Evolutionary conservation across 2,888 invertebrate species (phyloP).

Genomic region (Stratiomys singularior): DNA sequence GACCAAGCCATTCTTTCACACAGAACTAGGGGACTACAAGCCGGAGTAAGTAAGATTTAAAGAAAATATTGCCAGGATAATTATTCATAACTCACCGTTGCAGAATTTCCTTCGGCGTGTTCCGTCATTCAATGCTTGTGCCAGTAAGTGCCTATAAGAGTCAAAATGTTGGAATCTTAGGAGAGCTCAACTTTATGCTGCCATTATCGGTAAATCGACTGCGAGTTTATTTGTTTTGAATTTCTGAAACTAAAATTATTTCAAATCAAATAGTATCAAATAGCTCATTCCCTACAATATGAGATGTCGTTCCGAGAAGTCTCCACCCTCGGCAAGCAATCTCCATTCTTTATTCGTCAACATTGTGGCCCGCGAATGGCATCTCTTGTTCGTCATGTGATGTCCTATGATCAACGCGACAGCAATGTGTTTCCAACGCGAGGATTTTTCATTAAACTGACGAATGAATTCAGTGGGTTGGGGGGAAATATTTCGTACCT

Average conservation of each 20-base stretch:
- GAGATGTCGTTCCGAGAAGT: constrained; percentile 87
- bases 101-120: constrained; percentile 78
- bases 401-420: constrained; percentile 83
- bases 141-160: constrained; percentile 76
- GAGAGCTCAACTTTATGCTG: constrained; percentile 80
- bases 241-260: constrained; percentile 5
- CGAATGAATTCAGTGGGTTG: constrained; percentile 83
- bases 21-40: constrained; percentile 67
- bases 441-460: constrained; percentile 77
- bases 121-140: constrained; percentile 70
- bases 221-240: constrained; percentile 51
- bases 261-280: constrained; percentile 57
- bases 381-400: constrained; percentile 84
- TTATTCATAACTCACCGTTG: background rate
- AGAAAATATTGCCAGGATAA: background rate
- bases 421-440: constrained; percentile 80
- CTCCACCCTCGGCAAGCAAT: constrained; percentile 75
- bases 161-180: constrained; percentile 78
- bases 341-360: constrained; percentile 87
- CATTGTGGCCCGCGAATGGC: constrained; percentile 87
- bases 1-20: constrained; percentile 85
- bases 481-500: constrained; percentile 94
- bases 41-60: constrained; percentile 74
- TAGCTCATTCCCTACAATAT: constrained; percentile 88
- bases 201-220: constrained; percentile 67